Percentiles rank a stretch among this genome's conserved stretches.
Evolutionary conservation across 2,113 vertebrate species (phyloP).

Genomic region (Marmota flaviventris): DNA sequence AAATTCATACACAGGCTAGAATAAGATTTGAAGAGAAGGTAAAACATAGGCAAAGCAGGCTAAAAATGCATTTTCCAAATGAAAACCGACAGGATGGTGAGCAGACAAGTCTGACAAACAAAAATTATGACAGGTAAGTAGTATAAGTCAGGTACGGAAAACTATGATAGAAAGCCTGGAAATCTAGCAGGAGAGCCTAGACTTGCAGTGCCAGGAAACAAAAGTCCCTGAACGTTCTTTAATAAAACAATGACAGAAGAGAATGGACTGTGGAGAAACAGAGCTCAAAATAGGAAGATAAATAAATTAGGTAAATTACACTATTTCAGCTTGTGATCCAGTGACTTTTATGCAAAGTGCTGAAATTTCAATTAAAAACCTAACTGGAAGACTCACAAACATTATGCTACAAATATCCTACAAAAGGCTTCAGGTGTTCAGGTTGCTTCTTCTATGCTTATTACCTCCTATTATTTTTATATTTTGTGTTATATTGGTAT

Average conservation of each 20-base stretch:
- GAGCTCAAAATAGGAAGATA: background rate
- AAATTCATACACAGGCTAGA: background rate
- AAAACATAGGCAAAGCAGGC: background rate
- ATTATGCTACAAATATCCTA: background rate
- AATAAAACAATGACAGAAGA: background rate
- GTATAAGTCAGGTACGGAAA: accelerated
- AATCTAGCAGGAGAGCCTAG: background rate
- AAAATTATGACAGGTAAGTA: background rate
- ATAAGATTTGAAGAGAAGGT: background rate
- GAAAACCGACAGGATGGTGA: background rate
- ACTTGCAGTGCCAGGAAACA: background rate
- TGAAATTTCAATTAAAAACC: background rate
- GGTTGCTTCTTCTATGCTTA: background rate
- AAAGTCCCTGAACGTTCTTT: background rate
- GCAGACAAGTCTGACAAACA: background rate
- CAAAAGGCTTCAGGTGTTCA: background rate
- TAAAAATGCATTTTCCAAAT: background rate
- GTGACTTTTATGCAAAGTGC: background rate
- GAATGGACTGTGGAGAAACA: background rate
- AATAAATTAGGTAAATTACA: background rate
- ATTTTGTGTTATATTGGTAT: no score
- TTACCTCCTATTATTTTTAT: no score
- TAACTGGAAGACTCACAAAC: background rate
- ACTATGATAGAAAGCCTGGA: background rate
- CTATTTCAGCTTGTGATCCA: background rate